Evolutionary conservation across 2,888 invertebrate species (phyloP).

Genomic region (Lamellibrachia columna): DNA sequence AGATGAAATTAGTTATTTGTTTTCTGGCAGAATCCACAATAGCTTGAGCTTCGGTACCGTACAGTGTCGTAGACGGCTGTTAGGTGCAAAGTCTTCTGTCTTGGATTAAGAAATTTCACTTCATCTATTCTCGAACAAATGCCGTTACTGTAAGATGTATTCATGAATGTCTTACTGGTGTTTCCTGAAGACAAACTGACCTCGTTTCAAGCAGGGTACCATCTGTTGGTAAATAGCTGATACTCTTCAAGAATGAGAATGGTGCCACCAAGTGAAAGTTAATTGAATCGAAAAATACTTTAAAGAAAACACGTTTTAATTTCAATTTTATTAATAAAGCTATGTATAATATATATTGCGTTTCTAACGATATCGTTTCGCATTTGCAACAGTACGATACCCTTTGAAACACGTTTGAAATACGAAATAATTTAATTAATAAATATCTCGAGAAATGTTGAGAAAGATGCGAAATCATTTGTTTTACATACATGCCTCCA

Average conservation of each 20-base stretch:
- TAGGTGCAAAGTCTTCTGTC: not conserved
- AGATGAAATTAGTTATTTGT: not conserved
- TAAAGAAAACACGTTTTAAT: too few species aligned
- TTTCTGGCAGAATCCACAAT: not conserved
- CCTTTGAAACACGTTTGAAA: not conserved
- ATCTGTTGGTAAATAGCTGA: too few species aligned
- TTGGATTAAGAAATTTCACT: too few species aligned
- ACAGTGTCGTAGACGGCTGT: not conserved
- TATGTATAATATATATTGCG: not conserved
- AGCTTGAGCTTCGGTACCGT: not conserved
- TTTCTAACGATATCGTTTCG: not conserved
- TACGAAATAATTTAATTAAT: constrained; percentile 6
- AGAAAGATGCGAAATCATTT: not conserved
- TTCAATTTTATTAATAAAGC: too few species aligned
- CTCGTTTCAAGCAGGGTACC: too few species aligned
- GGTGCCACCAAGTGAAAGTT: too few species aligned
- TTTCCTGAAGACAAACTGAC: too few species aligned
- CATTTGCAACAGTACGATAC: not conserved
- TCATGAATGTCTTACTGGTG: too few species aligned
- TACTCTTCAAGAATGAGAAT: too few species aligned
- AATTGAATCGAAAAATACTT: too few species aligned
- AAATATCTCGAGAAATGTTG: not conserved
- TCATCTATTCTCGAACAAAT: too few species aligned
- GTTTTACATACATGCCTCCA: not conserved
- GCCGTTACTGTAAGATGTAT: too few species aligned